These are phyloP conservation scores for Halictus quadricinctus DNA, from an alignment of 2,888 invertebrate genomes.

Conservation along the genomic window DNA sequence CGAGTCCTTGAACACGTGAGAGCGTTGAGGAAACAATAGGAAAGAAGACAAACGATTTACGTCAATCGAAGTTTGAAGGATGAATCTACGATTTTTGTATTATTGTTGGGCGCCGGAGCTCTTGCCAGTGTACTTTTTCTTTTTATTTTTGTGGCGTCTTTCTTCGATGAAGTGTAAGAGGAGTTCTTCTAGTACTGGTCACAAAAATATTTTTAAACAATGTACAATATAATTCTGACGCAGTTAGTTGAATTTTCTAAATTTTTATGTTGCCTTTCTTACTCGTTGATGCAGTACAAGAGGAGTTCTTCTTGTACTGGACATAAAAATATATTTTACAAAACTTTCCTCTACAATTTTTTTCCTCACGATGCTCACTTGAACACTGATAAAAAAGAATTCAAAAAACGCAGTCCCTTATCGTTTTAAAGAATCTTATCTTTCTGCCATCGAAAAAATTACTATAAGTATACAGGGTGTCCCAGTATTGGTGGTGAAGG, in stretches of 20 bases:
- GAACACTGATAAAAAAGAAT: background rate
- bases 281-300: too few species aligned
- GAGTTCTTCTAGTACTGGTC: too few species aligned
- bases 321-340: background rate
- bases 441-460: background rate
- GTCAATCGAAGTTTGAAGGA: constrained; percentile 21
- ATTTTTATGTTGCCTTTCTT: too few species aligned
- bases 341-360: background rate
- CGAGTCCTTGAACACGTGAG: constrained; percentile 4
- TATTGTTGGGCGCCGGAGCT: background rate
- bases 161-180: background rate
- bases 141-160: too few species aligned
- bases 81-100: background rate
- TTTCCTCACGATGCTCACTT: background rate
- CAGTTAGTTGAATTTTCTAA: too few species aligned
- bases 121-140: background rate
- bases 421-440: background rate
- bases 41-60: background rate
- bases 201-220: too few species aligned
- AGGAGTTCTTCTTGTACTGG: too few species aligned
- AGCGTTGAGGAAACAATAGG: constrained; percentile 5
- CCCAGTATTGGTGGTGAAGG: background rate
- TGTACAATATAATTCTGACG: too few species aligned
- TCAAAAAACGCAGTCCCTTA: background rate
- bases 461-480: background rate